phyloP scores from a whole-genome alignment of 1,140 invertebrate genomes.

The Cydia amplana region DNA sequence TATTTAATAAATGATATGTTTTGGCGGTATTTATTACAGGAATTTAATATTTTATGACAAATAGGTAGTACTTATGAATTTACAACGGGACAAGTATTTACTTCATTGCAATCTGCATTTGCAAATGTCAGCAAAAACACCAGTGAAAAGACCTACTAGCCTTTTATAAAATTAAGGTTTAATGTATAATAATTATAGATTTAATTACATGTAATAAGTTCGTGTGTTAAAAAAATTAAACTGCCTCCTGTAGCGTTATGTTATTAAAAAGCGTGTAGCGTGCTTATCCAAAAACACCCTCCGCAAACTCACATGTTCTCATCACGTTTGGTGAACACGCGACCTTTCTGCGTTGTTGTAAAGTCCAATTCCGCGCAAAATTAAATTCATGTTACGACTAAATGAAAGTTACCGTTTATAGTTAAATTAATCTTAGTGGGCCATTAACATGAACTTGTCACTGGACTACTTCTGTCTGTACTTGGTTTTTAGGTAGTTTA shows the following conservation, averaged over 20 bases:
- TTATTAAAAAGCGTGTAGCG: slow-evolving; percentile 20
- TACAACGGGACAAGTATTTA: too few species aligned
- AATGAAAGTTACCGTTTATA: not conserved
- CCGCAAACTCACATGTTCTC: not conserved
- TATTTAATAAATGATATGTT: not conserved
- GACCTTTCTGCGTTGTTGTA: not conserved
- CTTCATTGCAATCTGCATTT: not conserved
- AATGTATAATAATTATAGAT: not conserved
- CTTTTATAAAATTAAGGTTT: not conserved
- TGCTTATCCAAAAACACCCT: not conserved
- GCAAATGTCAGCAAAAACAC: not conserved
- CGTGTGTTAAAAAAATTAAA: slow-evolving; percentile 2
- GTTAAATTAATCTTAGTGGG: slow-evolving; percentile 12
- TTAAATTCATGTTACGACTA: not conserved
- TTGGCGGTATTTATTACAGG: too few species aligned
- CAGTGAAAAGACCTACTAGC: too few species aligned
- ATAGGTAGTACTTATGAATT: too few species aligned
- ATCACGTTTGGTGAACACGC: not conserved
- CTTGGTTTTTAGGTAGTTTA: not conserved
- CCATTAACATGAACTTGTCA: slow-evolving; percentile 19
- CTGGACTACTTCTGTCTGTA: not conserved
- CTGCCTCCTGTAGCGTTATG: slow-evolving; percentile 15
- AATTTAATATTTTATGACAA: too few species aligned
- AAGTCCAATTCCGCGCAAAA: not conserved
- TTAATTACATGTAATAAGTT: slow-evolving; percentile 1